These are phyloP conservation scores for Mystacornis crossleyi DNA, from an alignment of 2,113 vertebrate species.

Conservation along the genomic window DNA sequence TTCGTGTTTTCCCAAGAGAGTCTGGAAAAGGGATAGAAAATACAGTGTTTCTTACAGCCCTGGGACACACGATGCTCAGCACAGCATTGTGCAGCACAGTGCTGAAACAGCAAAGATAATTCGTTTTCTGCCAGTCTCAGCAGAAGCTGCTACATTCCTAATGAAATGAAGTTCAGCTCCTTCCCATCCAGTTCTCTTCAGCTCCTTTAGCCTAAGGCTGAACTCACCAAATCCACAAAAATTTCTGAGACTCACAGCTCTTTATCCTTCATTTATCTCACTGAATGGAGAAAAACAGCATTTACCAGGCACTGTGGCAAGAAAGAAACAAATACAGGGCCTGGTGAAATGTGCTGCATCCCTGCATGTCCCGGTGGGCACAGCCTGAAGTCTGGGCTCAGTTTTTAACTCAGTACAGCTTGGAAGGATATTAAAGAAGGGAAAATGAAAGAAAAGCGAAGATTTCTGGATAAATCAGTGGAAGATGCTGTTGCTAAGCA, in stretches of 20 bases:
- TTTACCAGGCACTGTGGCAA: not conserved
- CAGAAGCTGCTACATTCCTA: not conserved
- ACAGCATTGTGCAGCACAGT: not conserved
- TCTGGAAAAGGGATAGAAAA: not conserved
- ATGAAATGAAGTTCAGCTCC: not conserved
- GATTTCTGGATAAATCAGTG: not conserved
- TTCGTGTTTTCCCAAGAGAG: not conserved
- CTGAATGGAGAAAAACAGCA: not conserved
- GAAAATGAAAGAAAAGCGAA: not conserved
- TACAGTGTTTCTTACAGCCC: not conserved
- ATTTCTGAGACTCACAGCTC: not conserved
- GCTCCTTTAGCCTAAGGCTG: not conserved
- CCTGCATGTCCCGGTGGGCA: not conserved
- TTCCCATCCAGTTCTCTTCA: not conserved
- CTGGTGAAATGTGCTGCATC: not conserved
- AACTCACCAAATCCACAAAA: not conserved
- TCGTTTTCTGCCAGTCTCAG: not conserved
- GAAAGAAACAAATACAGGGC: not conserved
- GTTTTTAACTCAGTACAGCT: not conserved
- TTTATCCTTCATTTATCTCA: not conserved
- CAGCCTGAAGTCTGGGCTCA: not conserved
- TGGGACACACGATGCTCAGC: not conserved
- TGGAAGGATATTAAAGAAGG: not conserved
- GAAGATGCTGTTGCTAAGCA: conserved; percentile 53
- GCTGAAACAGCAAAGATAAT: not conserved